A percentile compares a stretch with the other conserved stretches of the same genome.
Evolutionary conservation across 2,113 vertebrate genomes (phyloP).

Genomic region (Empidonax traillii): DNA sequence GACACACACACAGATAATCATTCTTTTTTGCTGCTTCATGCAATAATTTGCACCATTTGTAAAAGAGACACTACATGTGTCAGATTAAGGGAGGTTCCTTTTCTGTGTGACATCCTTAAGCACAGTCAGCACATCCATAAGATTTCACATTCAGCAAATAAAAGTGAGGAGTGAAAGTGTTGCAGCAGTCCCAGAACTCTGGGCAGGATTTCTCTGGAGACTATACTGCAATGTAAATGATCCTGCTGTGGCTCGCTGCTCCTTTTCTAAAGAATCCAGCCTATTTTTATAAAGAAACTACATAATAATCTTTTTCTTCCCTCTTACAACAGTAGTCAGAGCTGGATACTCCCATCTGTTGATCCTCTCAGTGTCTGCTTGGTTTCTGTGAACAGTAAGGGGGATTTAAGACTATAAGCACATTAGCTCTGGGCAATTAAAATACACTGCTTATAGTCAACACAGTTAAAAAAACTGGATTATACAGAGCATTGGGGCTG

Average conservation of each 20-base stretch:
- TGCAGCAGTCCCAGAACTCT: neutral
- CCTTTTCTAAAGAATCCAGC: neutral
- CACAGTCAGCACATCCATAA: neutral
- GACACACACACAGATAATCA: neutral
- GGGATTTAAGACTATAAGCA: neutral
- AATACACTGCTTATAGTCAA: neutral
- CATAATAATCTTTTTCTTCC: neutral
- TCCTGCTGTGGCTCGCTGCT: neutral
- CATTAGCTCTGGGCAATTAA: constrained; percentile 33
- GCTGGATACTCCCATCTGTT: neutral
- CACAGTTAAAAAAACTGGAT: neutral
- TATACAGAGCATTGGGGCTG: neutral
- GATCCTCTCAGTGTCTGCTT: neutral
- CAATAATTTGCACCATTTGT: neutral
- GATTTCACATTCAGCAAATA: neutral
- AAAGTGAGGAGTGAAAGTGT: neutral
- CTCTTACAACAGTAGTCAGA: neutral
- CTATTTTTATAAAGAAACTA: neutral
- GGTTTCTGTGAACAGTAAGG: neutral
- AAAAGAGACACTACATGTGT: neutral
- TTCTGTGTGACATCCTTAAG: neutral
- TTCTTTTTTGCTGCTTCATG: neutral
- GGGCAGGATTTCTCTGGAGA: neutral
- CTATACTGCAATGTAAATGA: neutral
- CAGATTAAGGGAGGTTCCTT: neutral